These are phyloP conservation scores for Thamnophis sirtalis DNA, from an alignment of 2,113 vertebrate species.

Conservation along the genomic window DNA sequence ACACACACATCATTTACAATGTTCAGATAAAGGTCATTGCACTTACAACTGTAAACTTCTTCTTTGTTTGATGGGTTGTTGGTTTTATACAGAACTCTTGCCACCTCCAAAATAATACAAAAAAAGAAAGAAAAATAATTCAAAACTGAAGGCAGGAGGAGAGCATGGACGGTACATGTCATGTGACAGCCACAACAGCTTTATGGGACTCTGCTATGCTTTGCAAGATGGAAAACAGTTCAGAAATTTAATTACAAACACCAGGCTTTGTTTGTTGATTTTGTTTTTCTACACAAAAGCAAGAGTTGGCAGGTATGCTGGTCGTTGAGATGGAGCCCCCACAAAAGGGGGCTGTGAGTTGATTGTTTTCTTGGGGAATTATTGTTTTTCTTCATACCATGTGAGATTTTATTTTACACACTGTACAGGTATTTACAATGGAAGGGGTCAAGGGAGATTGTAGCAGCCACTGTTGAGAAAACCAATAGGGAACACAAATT, in stretches of 20 bases:
- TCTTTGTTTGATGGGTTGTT: constrained; percentile 63
- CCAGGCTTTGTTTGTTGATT: constrained; percentile 61
- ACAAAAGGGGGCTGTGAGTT: constrained; percentile 62
- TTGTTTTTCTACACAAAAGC: constrained; percentile 57
- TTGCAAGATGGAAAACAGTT: constrained; percentile 59
- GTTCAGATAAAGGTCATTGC: constrained; percentile 89
- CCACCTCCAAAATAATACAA: constrained; percentile 39
- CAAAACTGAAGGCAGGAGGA: constrained; percentile 58
- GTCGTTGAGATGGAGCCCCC: constrained; percentile 72
- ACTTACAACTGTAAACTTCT: constrained; percentile 83
- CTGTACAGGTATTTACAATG: constrained; percentile 96
- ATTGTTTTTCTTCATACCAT: constrained; percentile 61
- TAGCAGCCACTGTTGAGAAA: constrained; percentile 27
- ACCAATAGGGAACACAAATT: constrained; percentile 21
- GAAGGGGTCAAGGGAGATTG: constrained; percentile 39
- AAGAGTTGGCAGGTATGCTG: constrained; percentile 79
- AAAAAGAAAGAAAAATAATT: constrained; percentile 3
- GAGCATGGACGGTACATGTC: neutral
- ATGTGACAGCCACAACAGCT: constrained; percentile 22
- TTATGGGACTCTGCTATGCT: constrained; percentile 27
- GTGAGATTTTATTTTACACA: constrained; percentile 68
- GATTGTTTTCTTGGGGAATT: neutral
- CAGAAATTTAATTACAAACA: constrained; percentile 69
- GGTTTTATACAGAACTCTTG: constrained; percentile 64
- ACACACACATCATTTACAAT: constrained; percentile 94